These are phyloP conservation scores for Dexiosoma caninum DNA, from an alignment of 2,888 invertebrate species.

Conservation along the genomic window DNA sequence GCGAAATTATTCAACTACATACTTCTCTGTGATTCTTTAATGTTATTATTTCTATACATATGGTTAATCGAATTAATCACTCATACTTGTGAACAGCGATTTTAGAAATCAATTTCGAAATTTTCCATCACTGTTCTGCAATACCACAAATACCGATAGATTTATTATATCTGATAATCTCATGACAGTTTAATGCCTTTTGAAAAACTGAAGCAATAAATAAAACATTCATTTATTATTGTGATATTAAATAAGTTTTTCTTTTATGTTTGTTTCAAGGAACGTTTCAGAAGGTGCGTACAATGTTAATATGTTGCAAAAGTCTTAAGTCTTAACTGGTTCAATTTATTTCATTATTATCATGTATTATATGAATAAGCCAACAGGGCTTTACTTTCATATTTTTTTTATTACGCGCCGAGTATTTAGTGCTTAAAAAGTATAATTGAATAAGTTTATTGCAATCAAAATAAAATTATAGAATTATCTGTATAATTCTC, in stretches of 20 bases:
- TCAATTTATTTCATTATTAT: slow-evolving; percentile 9
- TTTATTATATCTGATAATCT: no score
- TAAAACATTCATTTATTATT: slow-evolving; percentile 31
- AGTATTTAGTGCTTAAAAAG: not conserved
- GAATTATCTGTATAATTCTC: not conserved
- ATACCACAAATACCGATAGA: no score
- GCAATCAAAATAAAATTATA: not conserved
- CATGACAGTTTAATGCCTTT: no score
- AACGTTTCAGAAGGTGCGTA: not conserved
- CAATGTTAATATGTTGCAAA: not conserved
- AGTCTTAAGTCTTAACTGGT: not conserved
- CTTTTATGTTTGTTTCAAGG: slow-evolving; percentile 38
- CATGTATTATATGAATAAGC: no score
- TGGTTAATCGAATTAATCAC: no score
- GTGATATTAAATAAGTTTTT: slow-evolving; percentile 30
- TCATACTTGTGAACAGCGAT: no score
- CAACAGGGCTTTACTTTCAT: not conserved
- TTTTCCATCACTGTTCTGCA: no score
- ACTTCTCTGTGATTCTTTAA: no score
- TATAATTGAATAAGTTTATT: not conserved
- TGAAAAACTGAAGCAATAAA: no score
- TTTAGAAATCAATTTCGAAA: no score
- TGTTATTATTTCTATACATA: no score
- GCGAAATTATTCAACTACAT: no score
- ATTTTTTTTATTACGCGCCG: slow-evolving; percentile 12